Conservation (phyloP, 2,113 vertebrate species). For the Mirounga angustirostris region DNA sequence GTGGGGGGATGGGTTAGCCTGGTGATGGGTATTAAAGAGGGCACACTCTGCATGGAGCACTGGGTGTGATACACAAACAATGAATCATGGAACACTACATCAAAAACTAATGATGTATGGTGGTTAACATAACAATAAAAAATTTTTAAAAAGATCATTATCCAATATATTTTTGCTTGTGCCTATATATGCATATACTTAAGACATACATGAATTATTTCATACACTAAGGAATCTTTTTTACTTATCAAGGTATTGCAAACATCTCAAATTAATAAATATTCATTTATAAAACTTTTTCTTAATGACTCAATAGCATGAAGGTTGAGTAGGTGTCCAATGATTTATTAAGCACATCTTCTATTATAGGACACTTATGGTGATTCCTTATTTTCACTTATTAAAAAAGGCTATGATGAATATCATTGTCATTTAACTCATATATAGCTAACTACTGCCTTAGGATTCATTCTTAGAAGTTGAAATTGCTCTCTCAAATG, state of each 20-base stretch:
- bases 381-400: conserved; percentile 35
- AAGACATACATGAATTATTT: background rate
- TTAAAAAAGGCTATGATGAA: background rate
- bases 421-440: conserved; percentile 12
- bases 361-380: background rate
- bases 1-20: no score
- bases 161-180: background rate
- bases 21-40: no score
- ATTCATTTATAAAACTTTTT: background rate
- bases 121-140: no score
- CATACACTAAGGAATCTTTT: background rate
- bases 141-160: background rate
- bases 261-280: background rate
- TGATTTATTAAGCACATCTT: background rate
- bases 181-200: background rate
- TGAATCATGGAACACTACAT: no score
- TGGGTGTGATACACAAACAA: no score
- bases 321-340: background rate
- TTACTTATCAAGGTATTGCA: background rate
- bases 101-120: no score
- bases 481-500: conserved; percentile 12
- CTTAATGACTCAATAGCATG: background rate
- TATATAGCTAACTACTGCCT: background rate
- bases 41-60: no score
- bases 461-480: background rate